A percentile compares a stretch with the other conserved stretches of the same genome.
Conservation (phyloP, 2,113 vertebrate species). For the Paramormyrops kingsleyae region DNA sequence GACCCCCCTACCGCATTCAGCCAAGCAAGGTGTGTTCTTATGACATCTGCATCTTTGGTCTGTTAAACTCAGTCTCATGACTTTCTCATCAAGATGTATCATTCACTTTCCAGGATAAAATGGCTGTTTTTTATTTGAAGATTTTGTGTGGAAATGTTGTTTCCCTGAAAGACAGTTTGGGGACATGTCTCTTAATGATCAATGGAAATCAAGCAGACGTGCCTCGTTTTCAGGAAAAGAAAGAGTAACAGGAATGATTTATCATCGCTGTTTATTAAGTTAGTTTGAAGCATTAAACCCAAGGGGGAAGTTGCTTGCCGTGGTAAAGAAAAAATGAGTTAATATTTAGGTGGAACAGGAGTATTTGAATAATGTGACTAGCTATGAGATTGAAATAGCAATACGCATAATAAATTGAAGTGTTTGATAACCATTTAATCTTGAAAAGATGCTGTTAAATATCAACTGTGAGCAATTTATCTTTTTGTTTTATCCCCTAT, state of each 20-base stretch:
- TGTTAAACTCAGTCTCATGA: background rate
- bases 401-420: slow-evolving; percentile 63
- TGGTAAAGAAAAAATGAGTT: slow-evolving; percentile 65
- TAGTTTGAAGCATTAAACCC: slow-evolving; percentile 68
- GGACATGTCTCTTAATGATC: background rate
- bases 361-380: slow-evolving; percentile 60
- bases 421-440: slow-evolving; percentile 55
- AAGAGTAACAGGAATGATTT: slow-evolving; percentile 58
- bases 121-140: background rate
- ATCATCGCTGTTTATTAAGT: slow-evolving; percentile 68
- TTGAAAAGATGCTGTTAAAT: slow-evolving; percentile 52
- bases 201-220: background rate
- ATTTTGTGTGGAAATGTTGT: background rate
- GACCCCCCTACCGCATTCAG: background rate
- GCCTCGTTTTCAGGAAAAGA: slow-evolving; percentile 38
- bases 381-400: slow-evolving; percentile 60
- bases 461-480: slow-evolving; percentile 31
- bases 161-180: background rate
- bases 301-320: slow-evolving; percentile 46
- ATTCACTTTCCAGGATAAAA: background rate
- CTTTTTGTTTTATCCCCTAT: slow-evolving; percentile 23
- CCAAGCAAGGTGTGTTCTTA: background rate
- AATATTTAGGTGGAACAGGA: slow-evolving; percentile 56
- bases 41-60: background rate
- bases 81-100: background rate